Evolutionary conservation across 2,888 invertebrate genomes (phyloP).

Genomic region (Ophioninae sp.): DNA sequence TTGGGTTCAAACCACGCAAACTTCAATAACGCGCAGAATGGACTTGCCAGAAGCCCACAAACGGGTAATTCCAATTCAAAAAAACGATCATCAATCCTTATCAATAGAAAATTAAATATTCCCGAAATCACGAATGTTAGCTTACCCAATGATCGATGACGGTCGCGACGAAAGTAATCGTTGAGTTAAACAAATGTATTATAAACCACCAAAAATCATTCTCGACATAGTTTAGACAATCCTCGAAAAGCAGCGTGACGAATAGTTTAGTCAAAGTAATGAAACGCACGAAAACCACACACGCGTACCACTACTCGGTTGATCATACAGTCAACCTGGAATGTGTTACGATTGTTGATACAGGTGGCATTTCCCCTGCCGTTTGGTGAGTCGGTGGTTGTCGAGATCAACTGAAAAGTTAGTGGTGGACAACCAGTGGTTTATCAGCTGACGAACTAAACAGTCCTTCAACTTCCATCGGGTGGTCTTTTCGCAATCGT

Average conservation of each 20-base stretch:
- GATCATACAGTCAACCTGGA: conserved; percentile 3
- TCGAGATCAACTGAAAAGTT: conserved; percentile 6
- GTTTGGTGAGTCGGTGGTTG: not conserved
- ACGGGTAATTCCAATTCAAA: too few relatives aligned
- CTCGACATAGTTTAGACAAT: conserved; percentile 26
- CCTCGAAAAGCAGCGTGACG: conserved; percentile 15
- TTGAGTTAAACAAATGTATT: conserved; percentile 2
- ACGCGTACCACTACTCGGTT: not conserved
- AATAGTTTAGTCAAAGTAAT: conserved; percentile 44
- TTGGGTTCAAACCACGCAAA: too few relatives aligned
- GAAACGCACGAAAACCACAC: conserved; percentile 45
- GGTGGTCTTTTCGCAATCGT: not conserved
- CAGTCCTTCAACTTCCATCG: not conserved
- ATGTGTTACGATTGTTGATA: conserved; percentile 30
- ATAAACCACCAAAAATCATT: conserved; percentile 5
- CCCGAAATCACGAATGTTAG: conserved; percentile 1
- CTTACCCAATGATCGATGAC: conserved; percentile 42
- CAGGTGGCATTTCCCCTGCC: conserved; percentile 15
- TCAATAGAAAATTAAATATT: not conserved
- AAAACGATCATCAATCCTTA: not conserved
- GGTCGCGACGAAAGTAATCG: conserved; percentile 5
- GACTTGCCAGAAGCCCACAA: too few relatives aligned
- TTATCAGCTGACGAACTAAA: conserved; percentile 4
- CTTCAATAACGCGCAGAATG: too few relatives aligned
- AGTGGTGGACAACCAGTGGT: not conserved